phyloP scores from a whole-genome alignment of 2,888 invertebrate species.

The Scaptomyza reducta region DNA sequence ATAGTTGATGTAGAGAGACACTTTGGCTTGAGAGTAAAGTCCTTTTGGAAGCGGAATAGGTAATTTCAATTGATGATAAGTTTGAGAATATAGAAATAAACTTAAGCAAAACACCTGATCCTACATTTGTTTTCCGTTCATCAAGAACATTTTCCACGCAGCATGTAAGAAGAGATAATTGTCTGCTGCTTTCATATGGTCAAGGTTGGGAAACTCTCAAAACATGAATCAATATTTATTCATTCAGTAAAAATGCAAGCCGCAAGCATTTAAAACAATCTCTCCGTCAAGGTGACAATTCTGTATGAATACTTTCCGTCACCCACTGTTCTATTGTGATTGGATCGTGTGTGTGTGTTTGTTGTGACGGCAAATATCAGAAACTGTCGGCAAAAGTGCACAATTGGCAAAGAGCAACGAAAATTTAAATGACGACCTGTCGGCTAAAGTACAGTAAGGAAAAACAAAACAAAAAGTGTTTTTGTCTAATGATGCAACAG shows the following conservation, averaged over 20 bases:
- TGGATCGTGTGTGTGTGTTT: constrained; percentile 31
- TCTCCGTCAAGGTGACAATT: constrained; percentile 46
- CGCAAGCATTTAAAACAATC: background rate
- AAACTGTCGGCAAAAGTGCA: constrained; percentile 53
- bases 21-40: no score
- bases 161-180: constrained; percentile 5
- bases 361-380: constrained; percentile 62
- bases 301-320: constrained; percentile 11
- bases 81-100: no score
- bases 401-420: constrained; percentile 49
- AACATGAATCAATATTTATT: constrained; percentile 51
- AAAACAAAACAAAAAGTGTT: constrained; percentile 10
- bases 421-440: constrained; percentile 34
- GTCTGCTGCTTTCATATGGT: constrained; percentile 5
- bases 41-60: no score
- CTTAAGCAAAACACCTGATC: no score
- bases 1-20: no score
- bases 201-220: constrained; percentile 33
- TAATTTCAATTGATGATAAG: no score
- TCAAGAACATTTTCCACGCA: constrained; percentile 14
- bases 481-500: constrained; percentile 57
- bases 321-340: constrained; percentile 62
- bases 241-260: constrained; percentile 1
- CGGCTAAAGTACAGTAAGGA: constrained; percentile 18
- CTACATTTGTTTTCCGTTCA: background rate